Conservation (phyloP, 2,888 invertebrate species). For the Zonitis immaculata region DNA sequence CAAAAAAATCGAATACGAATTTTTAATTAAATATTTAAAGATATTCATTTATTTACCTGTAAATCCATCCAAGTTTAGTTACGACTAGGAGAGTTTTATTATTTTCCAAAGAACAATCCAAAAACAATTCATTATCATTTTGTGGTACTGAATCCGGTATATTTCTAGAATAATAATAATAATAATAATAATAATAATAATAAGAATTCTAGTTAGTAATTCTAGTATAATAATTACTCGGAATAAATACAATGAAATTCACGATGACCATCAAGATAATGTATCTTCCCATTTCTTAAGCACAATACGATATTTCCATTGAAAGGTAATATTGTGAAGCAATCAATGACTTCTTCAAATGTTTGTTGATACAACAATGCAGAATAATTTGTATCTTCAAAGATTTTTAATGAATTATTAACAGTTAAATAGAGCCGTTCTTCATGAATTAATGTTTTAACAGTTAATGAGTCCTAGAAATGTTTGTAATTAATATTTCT, state of each 20-base stretch:
- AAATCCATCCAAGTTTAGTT: not conserved
- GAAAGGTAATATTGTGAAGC: slow-evolving; percentile 15
- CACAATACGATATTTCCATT: slow-evolving; percentile 19
- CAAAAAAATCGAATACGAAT: not conserved
- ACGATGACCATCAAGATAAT: slow-evolving; percentile 16
- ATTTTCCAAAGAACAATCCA: not conserved
- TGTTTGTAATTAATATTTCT: no score
- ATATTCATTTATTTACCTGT: not conserved
- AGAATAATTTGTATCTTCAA: slow-evolving; percentile 18
- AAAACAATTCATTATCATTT: not conserved
- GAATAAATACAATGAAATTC: slow-evolving; percentile 9
- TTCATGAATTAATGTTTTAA: slow-evolving; percentile 15
- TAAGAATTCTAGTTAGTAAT: no score
- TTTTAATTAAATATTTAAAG: no score
- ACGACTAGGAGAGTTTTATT: not conserved
- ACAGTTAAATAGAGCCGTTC: slow-evolving; percentile 19
- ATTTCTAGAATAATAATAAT: slow-evolving; percentile 14
- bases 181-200: slow-evolving; percentile 15
- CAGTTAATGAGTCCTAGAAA: slow-evolving; percentile 7
- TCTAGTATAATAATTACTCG: slow-evolving; percentile 13
- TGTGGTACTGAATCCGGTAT: not conserved
- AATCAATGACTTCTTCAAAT: slow-evolving; percentile 20
- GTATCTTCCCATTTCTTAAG: slow-evolving; percentile 19
- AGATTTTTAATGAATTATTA: slow-evolving; percentile 21
- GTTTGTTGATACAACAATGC: slow-evolving; percentile 16